Conservation (phyloP, 2,888 invertebrate species). For the Muscina levida region DNA sequence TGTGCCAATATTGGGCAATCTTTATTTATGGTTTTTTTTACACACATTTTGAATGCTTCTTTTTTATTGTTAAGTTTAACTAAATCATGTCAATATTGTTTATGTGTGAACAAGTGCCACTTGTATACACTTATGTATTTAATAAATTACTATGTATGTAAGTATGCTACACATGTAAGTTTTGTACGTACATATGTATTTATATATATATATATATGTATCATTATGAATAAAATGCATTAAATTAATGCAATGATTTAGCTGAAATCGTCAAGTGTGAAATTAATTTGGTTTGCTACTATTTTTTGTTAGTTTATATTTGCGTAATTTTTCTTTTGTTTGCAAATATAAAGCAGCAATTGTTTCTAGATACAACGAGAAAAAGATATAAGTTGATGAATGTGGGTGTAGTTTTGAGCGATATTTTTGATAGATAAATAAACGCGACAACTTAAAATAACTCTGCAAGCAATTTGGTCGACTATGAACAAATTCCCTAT, state of each 20-base stretch:
- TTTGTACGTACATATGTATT: background rate
- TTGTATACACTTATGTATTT: background rate
- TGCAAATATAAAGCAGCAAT: too few relatives aligned
- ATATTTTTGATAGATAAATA: too few relatives aligned
- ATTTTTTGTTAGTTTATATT: constrained; percentile 23
- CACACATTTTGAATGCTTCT: background rate
- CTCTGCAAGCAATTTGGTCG: too few relatives aligned
- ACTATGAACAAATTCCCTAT: too few relatives aligned
- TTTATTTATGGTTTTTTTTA: background rate
- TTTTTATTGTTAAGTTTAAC: too few relatives aligned
- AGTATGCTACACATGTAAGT: constrained; percentile 15
- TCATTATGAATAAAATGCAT: constrained; percentile 45
- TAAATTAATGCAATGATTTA: constrained; percentile 65
- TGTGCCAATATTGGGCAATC: background rate
- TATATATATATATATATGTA: background rate
- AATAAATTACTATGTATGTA: too few relatives aligned
- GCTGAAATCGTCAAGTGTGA: constrained; percentile 66
- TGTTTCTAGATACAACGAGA: too few relatives aligned
- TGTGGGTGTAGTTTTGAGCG: too few relatives aligned
- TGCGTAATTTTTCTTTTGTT: constrained; percentile 55
- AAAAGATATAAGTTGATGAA: too few relatives aligned
- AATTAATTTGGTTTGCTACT: constrained; percentile 54
- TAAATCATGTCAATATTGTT: constrained; percentile 39
- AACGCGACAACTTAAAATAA: too few relatives aligned
- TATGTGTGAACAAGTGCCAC: constrained; percentile 2